Evolutionary conservation across 2,888 invertebrate species (phyloP).

Genomic region (Rhyacophila evoluta): DNA sequence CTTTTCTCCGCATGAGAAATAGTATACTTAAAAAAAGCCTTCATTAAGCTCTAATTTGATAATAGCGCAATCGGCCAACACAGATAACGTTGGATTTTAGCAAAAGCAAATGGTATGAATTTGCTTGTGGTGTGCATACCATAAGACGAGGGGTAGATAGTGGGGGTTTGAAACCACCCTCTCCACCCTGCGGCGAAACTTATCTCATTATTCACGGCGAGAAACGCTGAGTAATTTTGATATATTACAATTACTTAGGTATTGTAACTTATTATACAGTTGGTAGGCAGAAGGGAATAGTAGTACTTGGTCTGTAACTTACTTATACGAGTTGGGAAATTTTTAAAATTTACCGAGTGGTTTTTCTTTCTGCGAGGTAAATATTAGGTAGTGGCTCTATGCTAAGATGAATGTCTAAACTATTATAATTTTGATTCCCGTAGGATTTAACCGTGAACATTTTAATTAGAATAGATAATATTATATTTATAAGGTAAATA

Average conservation of each 20-base stretch:
- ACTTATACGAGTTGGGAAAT: slow-evolving; percentile 52
- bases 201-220: slow-evolving; percentile 54
- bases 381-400: background rate
- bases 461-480: too few relatives aligned
- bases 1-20: too few relatives aligned
- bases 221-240: slow-evolving; percentile 55
- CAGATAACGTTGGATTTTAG: background rate
- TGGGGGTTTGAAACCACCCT: background rate
- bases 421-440: background rate
- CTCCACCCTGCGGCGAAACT: slow-evolving; percentile 48
- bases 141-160: background rate
- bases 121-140: slow-evolving; percentile 12
- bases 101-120: background rate
- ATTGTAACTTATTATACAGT: slow-evolving; percentile 55
- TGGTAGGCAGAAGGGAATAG: slow-evolving; percentile 53
- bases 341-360: slow-evolving; percentile 48
- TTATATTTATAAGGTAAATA: too few relatives aligned
- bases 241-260: slow-evolving; percentile 54
- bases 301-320: slow-evolving; percentile 18
- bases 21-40: too few relatives aligned
- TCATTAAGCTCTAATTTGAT: background rate
- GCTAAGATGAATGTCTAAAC: background rate
- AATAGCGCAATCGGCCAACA: background rate
- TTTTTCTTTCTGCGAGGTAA: slow-evolving; percentile 36
- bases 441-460: too few relatives aligned